A percentile compares a stretch with the other conserved stretches of the same genome.
Evolutionary conservation across 1,140 invertebrate genomes (phyloP).

Genomic region (Bombus polaris): DNA sequence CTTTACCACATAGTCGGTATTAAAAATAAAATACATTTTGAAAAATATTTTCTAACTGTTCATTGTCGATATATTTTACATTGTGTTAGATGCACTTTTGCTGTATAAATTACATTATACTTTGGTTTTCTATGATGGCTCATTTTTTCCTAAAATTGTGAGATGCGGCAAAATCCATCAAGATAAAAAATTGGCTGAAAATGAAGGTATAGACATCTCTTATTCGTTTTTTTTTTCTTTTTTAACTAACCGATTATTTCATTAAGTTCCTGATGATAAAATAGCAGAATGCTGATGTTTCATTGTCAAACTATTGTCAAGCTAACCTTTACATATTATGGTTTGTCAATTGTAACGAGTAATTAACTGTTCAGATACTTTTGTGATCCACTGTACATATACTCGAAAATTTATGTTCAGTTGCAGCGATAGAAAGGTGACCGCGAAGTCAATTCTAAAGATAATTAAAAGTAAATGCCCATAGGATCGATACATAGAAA

Average conservation of each 20-base stretch:
- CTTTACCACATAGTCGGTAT: neutral
- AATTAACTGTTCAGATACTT: neutral
- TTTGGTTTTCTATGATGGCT: slow-evolving; percentile 1
- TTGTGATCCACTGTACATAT: too few relatives aligned
- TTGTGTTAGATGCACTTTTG: neutral
- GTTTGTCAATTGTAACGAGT: too few relatives aligned
- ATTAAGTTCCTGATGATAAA: neutral
- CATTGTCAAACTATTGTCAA: neutral
- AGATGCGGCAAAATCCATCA: slow-evolving; percentile 7
- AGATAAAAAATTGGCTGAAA: slow-evolving; percentile 15
- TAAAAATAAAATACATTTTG: neutral
- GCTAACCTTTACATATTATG: too few relatives aligned
- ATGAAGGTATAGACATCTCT: neutral
- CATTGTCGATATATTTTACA: neutral
- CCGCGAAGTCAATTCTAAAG: neutral
- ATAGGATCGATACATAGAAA: neutral
- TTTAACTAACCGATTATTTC: neutral
- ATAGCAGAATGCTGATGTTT: neutral
- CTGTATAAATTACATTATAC: slow-evolving; percentile 22
- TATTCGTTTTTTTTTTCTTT: neutral
- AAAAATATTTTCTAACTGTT: neutral
- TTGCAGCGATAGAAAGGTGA: neutral
- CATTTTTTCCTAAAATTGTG: neutral
- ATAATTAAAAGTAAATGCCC: neutral
- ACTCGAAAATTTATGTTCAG: neutral